Evolutionary conservation across 2,797 vertebrate genomes (phyloP).

Genomic region (Synanceia verrucosa): DNA sequence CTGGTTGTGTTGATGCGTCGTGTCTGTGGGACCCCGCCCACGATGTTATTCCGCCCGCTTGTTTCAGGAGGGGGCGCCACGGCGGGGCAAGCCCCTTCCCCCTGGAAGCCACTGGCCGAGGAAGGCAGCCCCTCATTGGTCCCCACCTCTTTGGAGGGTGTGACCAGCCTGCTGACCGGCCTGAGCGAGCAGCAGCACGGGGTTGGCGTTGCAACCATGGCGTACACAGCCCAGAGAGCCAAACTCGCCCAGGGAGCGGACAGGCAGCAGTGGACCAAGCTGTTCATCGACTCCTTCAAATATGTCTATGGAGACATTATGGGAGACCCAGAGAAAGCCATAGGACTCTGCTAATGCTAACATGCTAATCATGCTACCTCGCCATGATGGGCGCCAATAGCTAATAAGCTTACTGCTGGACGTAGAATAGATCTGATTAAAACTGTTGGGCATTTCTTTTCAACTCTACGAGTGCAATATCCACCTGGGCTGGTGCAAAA

Average conservation of each 20-base stretch:
- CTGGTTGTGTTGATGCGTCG: conserved; percentile 60
- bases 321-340: conserved; percentile 88
- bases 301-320: conserved; percentile 94
- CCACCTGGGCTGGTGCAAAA: conserved; percentile 45
- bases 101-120: conserved; percentile 81
- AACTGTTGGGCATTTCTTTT: conserved; percentile 49
- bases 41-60: conserved; percentile 78
- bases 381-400: conserved; percentile 47
- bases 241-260: conserved; percentile 92
- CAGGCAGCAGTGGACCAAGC: conserved; percentile 94
- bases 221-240: conserved; percentile 97
- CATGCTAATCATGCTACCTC: conserved; percentile 70
- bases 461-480: conserved; percentile 42
- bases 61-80: conserved; percentile 76
- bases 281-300: conserved; percentile 98
- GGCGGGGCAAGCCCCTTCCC: conserved; percentile 82
- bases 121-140: conserved; percentile 87
- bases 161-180: conserved; percentile 89
- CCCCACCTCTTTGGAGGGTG: conserved; percentile 90
- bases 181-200: conserved; percentile 89
- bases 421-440: conserved; percentile 40
- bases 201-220: conserved; percentile 95
- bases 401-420: conserved; percentile 71
- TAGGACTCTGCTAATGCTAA: conserved; percentile 89
- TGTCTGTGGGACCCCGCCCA: conserved; percentile 78